A percentile compares a stretch with the other conserved stretches of the same genome.
These are phyloP conservation scores for Pseudoips prasinana DNA, from an alignment of 2,888 invertebrate species.

Conservation along the genomic window DNA sequence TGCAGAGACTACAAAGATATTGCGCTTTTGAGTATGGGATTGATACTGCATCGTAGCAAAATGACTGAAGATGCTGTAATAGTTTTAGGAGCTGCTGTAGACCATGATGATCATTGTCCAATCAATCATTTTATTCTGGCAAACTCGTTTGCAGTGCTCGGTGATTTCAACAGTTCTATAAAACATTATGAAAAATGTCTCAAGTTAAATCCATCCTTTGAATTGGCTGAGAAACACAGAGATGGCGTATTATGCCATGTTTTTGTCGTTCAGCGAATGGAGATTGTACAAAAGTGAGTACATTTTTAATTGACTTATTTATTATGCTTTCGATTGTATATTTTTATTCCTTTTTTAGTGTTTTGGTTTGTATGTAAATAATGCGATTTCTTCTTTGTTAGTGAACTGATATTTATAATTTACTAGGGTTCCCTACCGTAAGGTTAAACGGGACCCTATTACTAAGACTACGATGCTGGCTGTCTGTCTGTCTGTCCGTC, in stretches of 20 bases:
- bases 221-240: constrained; percentile 82
- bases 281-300: constrained; percentile 85
- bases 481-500: too few relatives aligned
- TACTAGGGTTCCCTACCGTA: too few relatives aligned
- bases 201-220: constrained; percentile 83
- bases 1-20: constrained; percentile 87
- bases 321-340: too few relatives aligned
- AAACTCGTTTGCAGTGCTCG: constrained; percentile 86
- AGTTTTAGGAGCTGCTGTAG: constrained; percentile 87
- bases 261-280: constrained; percentile 83
- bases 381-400: too few relatives aligned
- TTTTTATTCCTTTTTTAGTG: too few relatives aligned
- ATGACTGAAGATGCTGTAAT: constrained; percentile 87
- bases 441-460: too few relatives aligned
- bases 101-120: constrained; percentile 84
- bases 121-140: constrained; percentile 86
- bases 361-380: too few relatives aligned
- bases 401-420: too few relatives aligned
- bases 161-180: constrained; percentile 87
- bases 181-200: constrained; percentile 82
- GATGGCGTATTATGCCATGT: constrained; percentile 86
- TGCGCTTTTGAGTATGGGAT: constrained; percentile 87
- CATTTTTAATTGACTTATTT: too few relatives aligned
- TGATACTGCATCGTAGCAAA: constrained; percentile 86
- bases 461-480: too few relatives aligned